Evolutionary conservation across 2,888 invertebrate species (phyloP).

Genomic region (Parnassius mnemosyne): DNA sequence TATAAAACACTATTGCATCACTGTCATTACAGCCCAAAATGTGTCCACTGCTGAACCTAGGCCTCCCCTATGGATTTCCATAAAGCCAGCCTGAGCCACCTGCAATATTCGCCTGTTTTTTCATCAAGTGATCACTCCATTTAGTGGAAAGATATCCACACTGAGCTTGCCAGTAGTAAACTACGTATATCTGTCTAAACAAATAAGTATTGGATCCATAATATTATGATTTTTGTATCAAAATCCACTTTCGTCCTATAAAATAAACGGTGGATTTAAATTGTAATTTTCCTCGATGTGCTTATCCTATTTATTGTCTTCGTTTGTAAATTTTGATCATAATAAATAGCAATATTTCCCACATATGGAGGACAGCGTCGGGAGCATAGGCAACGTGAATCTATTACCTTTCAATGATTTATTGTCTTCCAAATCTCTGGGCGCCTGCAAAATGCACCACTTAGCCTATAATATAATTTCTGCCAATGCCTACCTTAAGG

Average conservation of each 20-base stretch:
- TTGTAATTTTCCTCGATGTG: constrained; percentile 12
- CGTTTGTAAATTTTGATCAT: constrained; percentile 56
- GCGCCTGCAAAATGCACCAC: constrained; percentile 72
- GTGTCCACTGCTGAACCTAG: too few species aligned
- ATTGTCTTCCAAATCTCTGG: constrained; percentile 74
- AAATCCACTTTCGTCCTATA: not conserved
- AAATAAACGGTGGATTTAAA: not conserved
- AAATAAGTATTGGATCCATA: too few species aligned
- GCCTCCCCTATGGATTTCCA: too few species aligned
- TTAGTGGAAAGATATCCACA: too few species aligned
- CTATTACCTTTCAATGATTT: constrained; percentile 78
- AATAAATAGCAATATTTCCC: constrained; percentile 48
- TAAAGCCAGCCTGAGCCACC: too few species aligned
- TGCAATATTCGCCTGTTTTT: too few species aligned
- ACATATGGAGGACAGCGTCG: constrained; percentile 41
- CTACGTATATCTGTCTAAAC: too few species aligned
- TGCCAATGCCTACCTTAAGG: constrained; percentile 26
- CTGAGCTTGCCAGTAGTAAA: not conserved
- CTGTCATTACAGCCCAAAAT: too few species aligned
- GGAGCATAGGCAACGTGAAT: constrained; percentile 57
- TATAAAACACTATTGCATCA: too few species aligned
- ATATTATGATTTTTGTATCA: not conserved
- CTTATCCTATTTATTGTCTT: constrained; percentile 16
- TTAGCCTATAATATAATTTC: constrained; percentile 41
- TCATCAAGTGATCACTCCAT: too few species aligned